A percentile compares a stretch with the other conserved stretches of the same genome.
Conservation (phyloP, 1,140 invertebrate genomes). For the Bombus confusus region DNA sequence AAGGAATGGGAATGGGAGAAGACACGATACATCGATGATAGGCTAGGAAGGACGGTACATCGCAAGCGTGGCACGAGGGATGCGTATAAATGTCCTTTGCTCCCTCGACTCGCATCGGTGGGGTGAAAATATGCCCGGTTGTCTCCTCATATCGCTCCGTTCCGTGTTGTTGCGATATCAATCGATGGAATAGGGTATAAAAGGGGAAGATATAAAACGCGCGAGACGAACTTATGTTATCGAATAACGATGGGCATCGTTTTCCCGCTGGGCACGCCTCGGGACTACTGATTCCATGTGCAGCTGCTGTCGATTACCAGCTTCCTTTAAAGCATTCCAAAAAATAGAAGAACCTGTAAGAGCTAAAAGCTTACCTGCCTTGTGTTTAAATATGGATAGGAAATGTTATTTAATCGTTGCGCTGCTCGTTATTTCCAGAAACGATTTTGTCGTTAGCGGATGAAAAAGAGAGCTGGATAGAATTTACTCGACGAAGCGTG, state of each 20-base stretch:
- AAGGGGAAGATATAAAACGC: conserved; percentile 15
- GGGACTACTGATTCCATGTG: background rate
- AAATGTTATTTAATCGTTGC: background rate
- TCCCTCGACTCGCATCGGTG: conserved; percentile 16
- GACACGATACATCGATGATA: conserved; percentile 3
- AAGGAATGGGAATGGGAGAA: background rate
- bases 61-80: background rate
- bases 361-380: background rate
- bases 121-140: conserved; percentile 45
- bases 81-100: conserved; percentile 42
- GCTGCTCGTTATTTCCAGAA: too few species aligned
- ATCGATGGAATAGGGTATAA: conserved; percentile 19
- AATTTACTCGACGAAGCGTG: too few species aligned
- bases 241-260: conserved; percentile 32
- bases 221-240: conserved; percentile 25
- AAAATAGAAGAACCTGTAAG: background rate
- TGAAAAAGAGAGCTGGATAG: too few species aligned
- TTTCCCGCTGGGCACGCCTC: background rate
- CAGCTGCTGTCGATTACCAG: background rate
- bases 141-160: conserved; percentile 26
- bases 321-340: background rate
- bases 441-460: too few species aligned
- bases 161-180: conserved; percentile 32
- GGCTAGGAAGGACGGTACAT: background rate
- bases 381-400: background rate